Base-by-base conservation (phyloP, 2,797 vertebrate species). In the Notolepis coatsorum region DNA sequence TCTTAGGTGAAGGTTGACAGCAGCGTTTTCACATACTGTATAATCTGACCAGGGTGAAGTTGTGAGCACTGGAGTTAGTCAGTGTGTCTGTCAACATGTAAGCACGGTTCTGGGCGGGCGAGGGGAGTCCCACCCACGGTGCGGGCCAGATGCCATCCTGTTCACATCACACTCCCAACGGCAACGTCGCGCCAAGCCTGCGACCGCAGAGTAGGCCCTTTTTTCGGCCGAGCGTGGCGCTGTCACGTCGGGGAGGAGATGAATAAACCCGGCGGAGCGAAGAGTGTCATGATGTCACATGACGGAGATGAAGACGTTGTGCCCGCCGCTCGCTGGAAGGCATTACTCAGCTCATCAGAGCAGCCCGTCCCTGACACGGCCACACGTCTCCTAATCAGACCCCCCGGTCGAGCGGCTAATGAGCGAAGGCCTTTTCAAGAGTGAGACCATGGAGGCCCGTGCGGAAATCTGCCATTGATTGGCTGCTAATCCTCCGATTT, bases 331-430 rank as follows among this genome's bases (percentile, higher is more conserved):
- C n/a, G n/a, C n/a, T n/a, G 65, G 73, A 81, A 82, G 75, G 79
- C 75, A 84, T 88, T 80, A 87, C 68, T 85, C 77, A 77, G 79
- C 78, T 86, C 75, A 72, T 81, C 77, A 73, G 66, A 71, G 68
- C 77, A 52, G 51, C 31, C 72, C 62, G 31, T 54, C 27, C 61
- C 53, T 61, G 72, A 81, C 75, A 64, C 49, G 61, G 63, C 75
- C 68, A 71, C 80, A 82, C 71, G 78, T 75, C 77, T 74, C 61
- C 50, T 84, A 79, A 88, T 91, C 80, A 76, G 72, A n/a, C n/a
- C 67, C 67, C 80, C 60, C 76, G 82, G 82, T 88, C 79, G 61
- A 75, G 53, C 61, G 48, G 61, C 77, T 84, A 87, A 88, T 88
- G 82, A 88, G 52, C 66, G 79, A 85, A 75, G 73, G 62, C 80